Evolutionary conservation across 2,113 vertebrate genomes (phyloP), one percentile per base, ranked within the genome.

Genomic region (Dicaeum eximium): DNA sequence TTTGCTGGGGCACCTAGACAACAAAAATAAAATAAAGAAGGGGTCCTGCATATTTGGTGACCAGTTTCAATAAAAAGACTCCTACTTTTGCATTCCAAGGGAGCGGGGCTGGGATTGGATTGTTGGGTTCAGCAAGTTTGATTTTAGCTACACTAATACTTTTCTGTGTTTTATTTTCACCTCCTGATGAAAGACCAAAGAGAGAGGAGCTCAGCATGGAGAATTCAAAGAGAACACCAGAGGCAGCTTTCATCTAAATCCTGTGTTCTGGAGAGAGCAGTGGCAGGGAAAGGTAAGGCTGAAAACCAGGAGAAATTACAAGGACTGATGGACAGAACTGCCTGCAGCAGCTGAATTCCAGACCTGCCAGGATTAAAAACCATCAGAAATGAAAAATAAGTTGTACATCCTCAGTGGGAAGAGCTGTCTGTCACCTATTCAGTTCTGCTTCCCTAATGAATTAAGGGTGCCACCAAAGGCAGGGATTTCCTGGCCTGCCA

Each of bases 231-330:
- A 2, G 45, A 93, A 19, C 80, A 73, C 27, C 94, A 80, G 35
- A 89, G 61, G 13, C 86, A 91, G 70, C 78, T 40, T 42, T 28
- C 57, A 16, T 7, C 58, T 7, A 53, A 14, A 21, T 13, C 28
- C 5, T 51, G 75, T 18, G 16, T 1, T 13, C 62, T 51, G 7
- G 9, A 86, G 56, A 94, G 15, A 91, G 14, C 87, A 24, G 31
- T 6, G 13, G 67, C n/a, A 62, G 67, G 48, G 75, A 95, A 84
- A 96, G 95, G 97, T 97, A 90, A 96, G 94, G 31, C 30, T 31
- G 44, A 72, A 86, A 92, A 38, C 25, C 21, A 1, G 1, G 14
- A 51, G 50, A 78, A 87, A 57, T 42, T 22, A 31, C 75, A 54
- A 6, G 17, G 28, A 40, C 9, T 37, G 42, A 57, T 37, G 56